A percentile compares a stretch with the other conserved stretches of the same genome.
phyloP scores from a whole-genome alignment of 2,888 invertebrate species.

The Anagyrus pseudococci region DNA sequence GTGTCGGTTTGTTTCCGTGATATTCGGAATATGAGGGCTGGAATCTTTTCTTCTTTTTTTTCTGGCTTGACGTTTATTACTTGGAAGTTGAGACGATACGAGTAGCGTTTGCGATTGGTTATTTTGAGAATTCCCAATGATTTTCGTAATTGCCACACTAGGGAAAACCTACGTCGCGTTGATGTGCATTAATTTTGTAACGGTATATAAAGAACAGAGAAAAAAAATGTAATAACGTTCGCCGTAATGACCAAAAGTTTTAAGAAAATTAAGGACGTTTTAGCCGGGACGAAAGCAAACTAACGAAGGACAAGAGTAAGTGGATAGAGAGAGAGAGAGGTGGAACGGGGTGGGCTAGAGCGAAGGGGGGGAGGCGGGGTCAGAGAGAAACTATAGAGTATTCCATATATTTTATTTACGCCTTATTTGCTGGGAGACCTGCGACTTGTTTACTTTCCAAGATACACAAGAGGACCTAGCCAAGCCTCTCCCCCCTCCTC shows the following conservation, averaged over 20 bases:
- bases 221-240: constrained; percentile 14
- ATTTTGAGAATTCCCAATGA: too few relatives aligned
- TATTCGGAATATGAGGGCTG: too few relatives aligned
- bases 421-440: constrained; percentile 52
- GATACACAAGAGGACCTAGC: constrained; percentile 42
- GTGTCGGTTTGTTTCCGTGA: too few relatives aligned
- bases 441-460: constrained; percentile 52
- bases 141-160: too few relatives aligned
- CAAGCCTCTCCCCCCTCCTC: constrained; percentile 3
- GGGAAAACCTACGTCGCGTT: too few relatives aligned
- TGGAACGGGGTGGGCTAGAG: background rate
- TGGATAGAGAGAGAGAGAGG: too few relatives aligned
- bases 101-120: too few relatives aligned
- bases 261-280: constrained; percentile 49
- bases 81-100: too few relatives aligned
- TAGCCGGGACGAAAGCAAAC: constrained; percentile 41
- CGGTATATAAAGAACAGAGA: too few relatives aligned
- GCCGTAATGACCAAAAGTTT: constrained; percentile 51
- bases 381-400: constrained; percentile 40
- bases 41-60: too few relatives aligned
- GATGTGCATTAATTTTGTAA: too few relatives aligned
- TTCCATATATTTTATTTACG: constrained; percentile 56
- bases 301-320: background rate
- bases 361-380: background rate
- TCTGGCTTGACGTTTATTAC: too few relatives aligned